Percentiles rank a stretch among this genome's conserved stretches.
These are phyloP conservation scores for Trialeurodes vaporariorum DNA, from an alignment of 1,140 invertebrate genomes.

Conservation along the genomic window DNA sequence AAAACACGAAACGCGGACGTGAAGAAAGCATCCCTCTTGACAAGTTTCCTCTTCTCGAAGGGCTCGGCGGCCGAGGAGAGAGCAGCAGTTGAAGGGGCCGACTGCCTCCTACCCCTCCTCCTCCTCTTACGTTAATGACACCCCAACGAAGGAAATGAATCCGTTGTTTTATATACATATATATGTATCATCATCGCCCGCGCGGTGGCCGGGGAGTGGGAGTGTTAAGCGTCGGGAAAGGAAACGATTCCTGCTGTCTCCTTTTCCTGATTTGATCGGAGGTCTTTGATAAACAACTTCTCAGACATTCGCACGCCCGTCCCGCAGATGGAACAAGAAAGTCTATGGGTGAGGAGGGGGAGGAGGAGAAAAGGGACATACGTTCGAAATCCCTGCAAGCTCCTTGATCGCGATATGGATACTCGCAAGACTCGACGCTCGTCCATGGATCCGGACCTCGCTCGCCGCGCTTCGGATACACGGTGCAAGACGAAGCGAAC, in stretches of 20 bases:
- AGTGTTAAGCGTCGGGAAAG: no score
- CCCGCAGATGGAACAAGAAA: no score
- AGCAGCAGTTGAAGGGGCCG: not conserved
- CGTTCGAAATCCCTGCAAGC: not conserved
- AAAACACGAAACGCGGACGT: not conserved
- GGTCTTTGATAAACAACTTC: not conserved
- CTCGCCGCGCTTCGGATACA: not conserved
- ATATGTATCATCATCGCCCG: not conserved
- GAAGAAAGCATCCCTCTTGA: not conserved
- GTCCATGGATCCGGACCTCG: no score
- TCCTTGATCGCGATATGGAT: not conserved
- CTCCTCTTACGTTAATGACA: not conserved
- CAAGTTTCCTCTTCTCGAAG: not conserved
- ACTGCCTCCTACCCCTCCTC: no score
- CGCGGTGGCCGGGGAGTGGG: no score
- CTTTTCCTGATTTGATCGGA: not conserved
- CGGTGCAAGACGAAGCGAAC: not conserved
- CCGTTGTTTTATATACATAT: not conserved
- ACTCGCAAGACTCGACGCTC: not conserved
- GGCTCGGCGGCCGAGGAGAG: no score
- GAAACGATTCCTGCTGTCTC: not conserved
- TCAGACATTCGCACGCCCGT: not conserved
- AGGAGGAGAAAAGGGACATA: not conserved
- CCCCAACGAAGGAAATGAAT: not conserved
- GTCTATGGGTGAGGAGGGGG: no score